phyloP scores from a whole-genome alignment of 2,113 vertebrate genomes.

The Tachuris rubrigastra region DNA sequence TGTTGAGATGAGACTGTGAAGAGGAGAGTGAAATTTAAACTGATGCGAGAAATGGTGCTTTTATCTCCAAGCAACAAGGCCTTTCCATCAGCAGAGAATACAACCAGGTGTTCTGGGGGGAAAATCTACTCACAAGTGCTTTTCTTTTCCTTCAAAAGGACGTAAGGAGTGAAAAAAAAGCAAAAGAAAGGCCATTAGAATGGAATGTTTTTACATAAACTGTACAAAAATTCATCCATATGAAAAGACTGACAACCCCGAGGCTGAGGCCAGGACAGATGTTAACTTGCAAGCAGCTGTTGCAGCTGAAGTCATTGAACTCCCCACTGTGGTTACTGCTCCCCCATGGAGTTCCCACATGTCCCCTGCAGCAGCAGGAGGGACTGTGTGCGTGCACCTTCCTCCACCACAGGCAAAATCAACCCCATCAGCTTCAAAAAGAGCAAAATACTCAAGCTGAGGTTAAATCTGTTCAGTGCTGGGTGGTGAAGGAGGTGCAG shows the following conservation, averaged over 20 bases:
- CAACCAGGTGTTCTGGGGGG: background rate
- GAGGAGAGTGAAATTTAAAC: conserved; percentile 53
- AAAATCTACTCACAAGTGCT: background rate
- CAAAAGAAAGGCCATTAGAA: background rate
- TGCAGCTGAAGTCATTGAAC: background rate
- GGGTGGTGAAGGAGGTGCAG: background rate
- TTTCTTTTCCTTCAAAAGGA: background rate
- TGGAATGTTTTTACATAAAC: background rate
- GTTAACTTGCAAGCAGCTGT: background rate
- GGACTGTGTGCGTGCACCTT: background rate
- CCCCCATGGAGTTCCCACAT: rapidly evolving
- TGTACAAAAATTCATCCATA: background rate
- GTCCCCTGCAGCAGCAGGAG: background rate
- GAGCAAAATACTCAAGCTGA: background rate
- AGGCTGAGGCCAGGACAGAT: conserved; percentile 3
- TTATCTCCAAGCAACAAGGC: conserved; percentile 46
- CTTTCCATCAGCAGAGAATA: background rate
- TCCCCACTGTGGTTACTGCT: background rate
- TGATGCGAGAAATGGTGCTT: background rate
- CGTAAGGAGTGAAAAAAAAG: background rate
- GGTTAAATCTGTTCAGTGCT: rapidly evolving
- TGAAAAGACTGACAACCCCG: background rate
- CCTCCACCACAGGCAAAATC: background rate
- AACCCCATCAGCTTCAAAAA: background rate
- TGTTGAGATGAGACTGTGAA: conserved; percentile 48